phyloP scores from a whole-genome alignment of 2,888 invertebrate genomes.

The Uropetala carovei region DNA sequence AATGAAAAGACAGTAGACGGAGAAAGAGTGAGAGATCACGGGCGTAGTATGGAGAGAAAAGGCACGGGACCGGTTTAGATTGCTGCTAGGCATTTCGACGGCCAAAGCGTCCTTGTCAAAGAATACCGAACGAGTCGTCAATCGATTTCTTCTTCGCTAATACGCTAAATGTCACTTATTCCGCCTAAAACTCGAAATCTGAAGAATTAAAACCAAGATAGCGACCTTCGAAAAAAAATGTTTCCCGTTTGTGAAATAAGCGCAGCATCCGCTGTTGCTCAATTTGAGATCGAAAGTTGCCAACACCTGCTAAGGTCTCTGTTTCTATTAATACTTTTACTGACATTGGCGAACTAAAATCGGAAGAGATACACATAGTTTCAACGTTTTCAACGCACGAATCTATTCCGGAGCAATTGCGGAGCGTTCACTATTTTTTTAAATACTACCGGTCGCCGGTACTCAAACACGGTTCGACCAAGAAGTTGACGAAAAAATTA shows the following conservation, averaged over 20 bases:
- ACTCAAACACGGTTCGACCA: too few relatives aligned
- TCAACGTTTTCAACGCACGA: too few relatives aligned
- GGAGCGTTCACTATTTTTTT: too few relatives aligned
- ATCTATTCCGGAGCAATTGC: too few relatives aligned
- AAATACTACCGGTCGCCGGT: too few relatives aligned
- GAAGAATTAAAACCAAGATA: neutral
- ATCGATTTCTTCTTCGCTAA: neutral
- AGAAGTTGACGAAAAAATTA: too few relatives aligned
- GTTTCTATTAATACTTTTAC: neutral
- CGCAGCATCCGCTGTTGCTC: neutral
- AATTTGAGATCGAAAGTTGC: neutral
- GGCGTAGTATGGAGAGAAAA: neutral
- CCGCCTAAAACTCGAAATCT: too few relatives aligned
- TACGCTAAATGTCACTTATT: too few relatives aligned
- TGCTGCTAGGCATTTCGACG: neutral
- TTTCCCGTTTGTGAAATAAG: neutral
- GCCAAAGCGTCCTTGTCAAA: constrained; percentile 17
- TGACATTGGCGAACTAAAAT: neutral
- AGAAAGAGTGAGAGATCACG: neutral
- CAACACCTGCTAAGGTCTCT: neutral
- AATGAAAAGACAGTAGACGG: neutral
- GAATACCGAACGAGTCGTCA: neutral
- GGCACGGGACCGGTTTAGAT: constrained; percentile 21
- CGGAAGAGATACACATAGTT: too few relatives aligned
- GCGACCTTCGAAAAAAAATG: neutral